These are phyloP conservation scores for Amphipyra tragopoginis DNA, from an alignment of 2,888 invertebrate species.

Conservation along the genomic window DNA sequence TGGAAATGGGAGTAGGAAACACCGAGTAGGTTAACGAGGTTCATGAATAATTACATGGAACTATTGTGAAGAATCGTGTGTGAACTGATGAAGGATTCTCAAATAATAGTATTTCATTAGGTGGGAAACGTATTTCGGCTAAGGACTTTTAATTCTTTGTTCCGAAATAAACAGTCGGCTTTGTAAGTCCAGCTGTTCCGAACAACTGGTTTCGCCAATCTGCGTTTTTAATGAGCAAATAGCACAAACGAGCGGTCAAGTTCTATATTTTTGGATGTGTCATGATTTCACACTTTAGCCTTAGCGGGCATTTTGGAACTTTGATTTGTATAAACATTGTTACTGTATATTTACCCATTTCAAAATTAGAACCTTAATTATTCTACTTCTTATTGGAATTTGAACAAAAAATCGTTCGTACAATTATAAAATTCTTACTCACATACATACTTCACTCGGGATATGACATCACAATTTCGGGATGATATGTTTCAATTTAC, in stretches of 20 bases:
- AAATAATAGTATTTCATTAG: slow-evolving; percentile 37
- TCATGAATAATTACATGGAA: slow-evolving; percentile 71
- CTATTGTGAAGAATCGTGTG: slow-evolving; percentile 65
- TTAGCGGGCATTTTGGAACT: slow-evolving; percentile 4
- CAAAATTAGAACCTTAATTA: slow-evolving; percentile 37
- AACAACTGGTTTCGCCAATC: slow-evolving; percentile 8
- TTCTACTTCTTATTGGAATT: slow-evolving; percentile 51
- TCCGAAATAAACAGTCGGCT: slow-evolving; percentile 5
- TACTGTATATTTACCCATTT: slow-evolving; percentile 13
- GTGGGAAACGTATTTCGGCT: slow-evolving; percentile 12
- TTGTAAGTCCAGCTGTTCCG: slow-evolving; percentile 9
- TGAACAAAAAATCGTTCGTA: slow-evolving; percentile 61
- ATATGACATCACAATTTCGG: slow-evolving; percentile 74
- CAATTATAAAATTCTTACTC: slow-evolving; percentile 76
- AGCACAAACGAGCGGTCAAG: slow-evolving; percentile 2
- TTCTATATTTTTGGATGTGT: slow-evolving; percentile 1
- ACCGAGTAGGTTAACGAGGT: slow-evolving; percentile 68
- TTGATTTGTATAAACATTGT: background rate
- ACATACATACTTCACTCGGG: slow-evolving; percentile 67
- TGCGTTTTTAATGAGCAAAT: slow-evolving; percentile 19
- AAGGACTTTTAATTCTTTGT: slow-evolving; percentile 3
- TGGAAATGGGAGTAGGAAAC: slow-evolving; percentile 70
- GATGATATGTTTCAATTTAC: slow-evolving; percentile 81
- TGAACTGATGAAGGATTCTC: slow-evolving; percentile 37
- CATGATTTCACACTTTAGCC: background rate